These are phyloP conservation scores for Aphaenogaster ashmeadi DNA, from an alignment of 1,140 invertebrate genomes.

Conservation along the genomic window DNA sequence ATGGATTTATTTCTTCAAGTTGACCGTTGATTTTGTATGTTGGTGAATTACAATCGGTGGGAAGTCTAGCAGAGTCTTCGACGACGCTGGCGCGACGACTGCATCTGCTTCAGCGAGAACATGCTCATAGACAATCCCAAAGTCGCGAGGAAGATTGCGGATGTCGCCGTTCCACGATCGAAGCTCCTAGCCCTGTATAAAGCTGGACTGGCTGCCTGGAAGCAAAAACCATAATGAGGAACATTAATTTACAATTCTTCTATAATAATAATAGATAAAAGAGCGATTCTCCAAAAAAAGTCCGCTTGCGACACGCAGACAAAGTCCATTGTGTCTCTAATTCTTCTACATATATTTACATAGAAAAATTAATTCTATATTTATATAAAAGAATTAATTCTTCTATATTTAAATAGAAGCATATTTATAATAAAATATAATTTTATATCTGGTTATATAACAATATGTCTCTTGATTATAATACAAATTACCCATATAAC, in stretches of 20 bases:
- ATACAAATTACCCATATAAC: not conserved
- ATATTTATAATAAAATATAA: not conserved
- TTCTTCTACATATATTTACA: too few relatives aligned
- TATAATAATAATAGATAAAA: too few relatives aligned
- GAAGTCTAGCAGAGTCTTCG: slow-evolving; percentile 50
- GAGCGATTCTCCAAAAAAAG: too few relatives aligned
- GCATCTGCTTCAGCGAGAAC: slow-evolving; percentile 84
- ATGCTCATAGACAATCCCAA: slow-evolving; percentile 83
- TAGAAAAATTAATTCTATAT: not conserved
- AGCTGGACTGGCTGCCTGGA: slow-evolving; percentile 64
- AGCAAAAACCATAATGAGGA: not conserved
- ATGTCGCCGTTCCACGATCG: slow-evolving; percentile 77
- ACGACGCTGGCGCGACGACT: slow-evolving; percentile 76
- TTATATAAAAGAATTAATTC: not conserved
- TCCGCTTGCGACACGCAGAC: too few relatives aligned
- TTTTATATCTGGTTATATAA: not conserved
- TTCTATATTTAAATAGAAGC: not conserved
- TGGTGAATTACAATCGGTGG: not conserved
- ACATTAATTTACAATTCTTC: too few relatives aligned
- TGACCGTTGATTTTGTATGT: not conserved
- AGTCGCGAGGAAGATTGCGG: slow-evolving; percentile 82
- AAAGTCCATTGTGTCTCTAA: too few relatives aligned
- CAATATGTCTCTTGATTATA: not conserved
- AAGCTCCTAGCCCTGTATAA: slow-evolving; percentile 64
- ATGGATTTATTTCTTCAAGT: slow-evolving; percentile 18